Conservation (phyloP, 2,113 vertebrate genomes). For the human (Homo sapiens) region DNA sequence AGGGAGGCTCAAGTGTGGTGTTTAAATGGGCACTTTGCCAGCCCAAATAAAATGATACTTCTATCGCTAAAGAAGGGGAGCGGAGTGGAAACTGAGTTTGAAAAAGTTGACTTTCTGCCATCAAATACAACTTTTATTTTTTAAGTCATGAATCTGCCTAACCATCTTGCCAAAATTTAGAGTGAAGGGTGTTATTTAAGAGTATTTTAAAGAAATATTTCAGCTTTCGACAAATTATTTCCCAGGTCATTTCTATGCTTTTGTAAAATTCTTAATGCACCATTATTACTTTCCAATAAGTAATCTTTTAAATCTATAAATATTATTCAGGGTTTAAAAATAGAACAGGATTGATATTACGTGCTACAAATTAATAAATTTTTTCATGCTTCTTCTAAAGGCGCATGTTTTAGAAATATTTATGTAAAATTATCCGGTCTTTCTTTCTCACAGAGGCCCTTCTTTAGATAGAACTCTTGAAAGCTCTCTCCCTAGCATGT, state of each 20-base stretch:
- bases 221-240: not conserved
- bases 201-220: conserved; percentile 40
- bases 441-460: not conserved
- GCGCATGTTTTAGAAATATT: not conserved
- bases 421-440: not conserved
- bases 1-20: not conserved
- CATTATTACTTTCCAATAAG: not conserved
- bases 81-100: not conserved
- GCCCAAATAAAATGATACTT: conserved; percentile 7
- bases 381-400: not conserved
- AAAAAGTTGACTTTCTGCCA: conserved; percentile 39
- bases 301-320: conserved; percentile 1
- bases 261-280: not conserved
- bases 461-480: not conserved
- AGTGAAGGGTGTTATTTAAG: not conserved
- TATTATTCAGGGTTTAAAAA: not conserved
- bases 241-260: not conserved
- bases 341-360: not conserved
- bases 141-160: conserved; percentile 34
- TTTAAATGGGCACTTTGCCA: conserved; percentile 25
- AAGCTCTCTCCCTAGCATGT: not conserved
- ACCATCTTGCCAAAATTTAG: conserved; percentile 15
- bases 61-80: not conserved
- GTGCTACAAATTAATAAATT: not conserved
- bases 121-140: conserved; percentile 37